Base-by-base conservation (phyloP, 2,113 vertebrate species). In the Hystrix brachyura region DNA sequence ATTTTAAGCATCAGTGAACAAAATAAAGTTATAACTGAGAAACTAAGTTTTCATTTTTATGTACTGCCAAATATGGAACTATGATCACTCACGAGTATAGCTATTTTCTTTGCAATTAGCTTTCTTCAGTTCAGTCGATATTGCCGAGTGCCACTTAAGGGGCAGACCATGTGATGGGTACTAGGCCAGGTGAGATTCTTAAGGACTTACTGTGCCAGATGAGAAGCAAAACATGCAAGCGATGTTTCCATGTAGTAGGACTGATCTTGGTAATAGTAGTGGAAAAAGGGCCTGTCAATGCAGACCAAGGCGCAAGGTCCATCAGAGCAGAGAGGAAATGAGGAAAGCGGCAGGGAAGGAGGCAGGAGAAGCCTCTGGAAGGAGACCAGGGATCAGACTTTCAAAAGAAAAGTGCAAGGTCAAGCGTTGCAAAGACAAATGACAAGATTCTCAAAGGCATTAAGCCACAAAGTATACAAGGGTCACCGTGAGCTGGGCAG, bases 1-100 rank as follows among this genome's bases (percentile, higher is more conserved):
- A 43, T 87, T 65, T 92, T 72, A 90, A 96, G 18, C 72, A 72
- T 92, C 21, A 65, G 2, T 80, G 18, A 87, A 14, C 48, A 43
- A 93, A 82, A 86, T 83, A 71, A 94, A 94, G n/a, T 91, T 51
- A 60, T 72, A 87, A 19, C 21, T 67, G 57, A 65, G 27, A 0
- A 4, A 83, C 29, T 82, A 74, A 32, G 15, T 62, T 87, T 96
- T 84, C 5, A 76, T 10, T 74, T 53, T 57, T 43, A 27, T 53
- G 7, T 34, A 81, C 38, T 71, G 80, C 2, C 18, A 67, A 79
- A 59, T 55, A 69, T 4, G 1, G 21, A 80, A 72, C 43, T 6
- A 72, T 23, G 55, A 51, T 74, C 74, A 43, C 18, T 91, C 92
- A 55, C 0, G 57, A 89, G 55, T n/a, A 57, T 46, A 72, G 12